Base-by-base conservation (phyloP, 2,113 vertebrate genomes). In the Bambusicola thoracicus region DNA sequence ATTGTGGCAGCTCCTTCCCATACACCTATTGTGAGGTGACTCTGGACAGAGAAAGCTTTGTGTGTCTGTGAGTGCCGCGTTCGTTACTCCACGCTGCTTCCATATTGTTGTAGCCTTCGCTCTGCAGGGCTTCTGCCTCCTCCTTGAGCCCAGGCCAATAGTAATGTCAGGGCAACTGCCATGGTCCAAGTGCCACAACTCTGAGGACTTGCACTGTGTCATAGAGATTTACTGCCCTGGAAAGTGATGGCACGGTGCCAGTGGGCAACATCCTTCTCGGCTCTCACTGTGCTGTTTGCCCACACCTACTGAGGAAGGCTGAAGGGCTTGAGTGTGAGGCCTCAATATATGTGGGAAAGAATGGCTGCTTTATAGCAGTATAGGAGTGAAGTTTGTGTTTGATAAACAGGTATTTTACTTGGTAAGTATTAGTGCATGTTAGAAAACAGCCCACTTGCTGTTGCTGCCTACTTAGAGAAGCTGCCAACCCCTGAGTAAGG, bases 1-100 rank as follows among this genome's bases (percentile, higher is more conserved):
- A 20, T 63, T 0, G 0, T 6, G 2, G 43, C 51, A 79, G 66
- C 34, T 38, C 36, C 61, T 66, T 65, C 70, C 56, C 59, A 63
- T 53, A 81, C 12, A 8, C 0, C 0, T 21, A 4, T 44, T 66
- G 22, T 5, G 10, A 69, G n/a, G 24, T 19, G 53, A 44, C 40
- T 48, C 58, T 48, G 13, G 36, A 15, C 58, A 4, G 2, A 44
- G 27, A 3, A n/a, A 55, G 41, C 1, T 48, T 40, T 51, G 38
- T 66, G 73, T 30, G 16, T 14, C 25, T 48, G n/a, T 24, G 41
- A 63, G 21, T 36, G 29, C 13, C 3, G 38, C 61, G 38, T 0
- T 48, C 5, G 10, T 25, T 34, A 48, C 16, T 27, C 10, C 11
- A 36, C 3, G 8, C 16, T 36, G n/a, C 24, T 32, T n/a, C 24